Evolutionary conservation across 2,797 vertebrate genomes (phyloP), one percentile per base, ranked within the genome.

Genomic region (Clarias fuscus): DNA sequence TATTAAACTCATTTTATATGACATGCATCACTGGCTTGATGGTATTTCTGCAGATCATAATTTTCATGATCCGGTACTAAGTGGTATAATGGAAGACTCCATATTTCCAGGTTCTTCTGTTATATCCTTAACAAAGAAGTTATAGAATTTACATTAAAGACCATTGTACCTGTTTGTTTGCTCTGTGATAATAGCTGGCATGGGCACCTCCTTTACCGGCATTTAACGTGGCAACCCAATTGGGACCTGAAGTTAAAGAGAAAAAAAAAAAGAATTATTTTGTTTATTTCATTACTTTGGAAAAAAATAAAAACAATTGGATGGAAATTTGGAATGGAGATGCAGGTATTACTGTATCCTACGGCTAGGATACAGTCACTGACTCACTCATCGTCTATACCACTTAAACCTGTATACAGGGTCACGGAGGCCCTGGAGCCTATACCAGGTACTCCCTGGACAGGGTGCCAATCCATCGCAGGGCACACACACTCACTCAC

Each of bases 131-230:
- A 78, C 3, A 4, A 18, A 78, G 10, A 22, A 1, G 27, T 59
- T 18, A n/a, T 58, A 59, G 20, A 22, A 22, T 22, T 61, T 59
- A 24, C 11, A 75, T 79, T 86, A 77, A 64, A 62, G 56, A 56
- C 1, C 8, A 33, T 11, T 58, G 6, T 90, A 96, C 96, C 96
- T 99, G 98, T 88, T 99, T 97, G 67, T 97, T 99, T 43, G 97
- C 98, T 89, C 93, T 94, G 90, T 99, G 98, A 92, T 99, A 99
- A 90, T 99, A 99, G 91, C 98, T 99, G 15, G 97, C 98, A 3
- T 99, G 98, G 20, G 97, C 98, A 0, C 98, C 98, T 0, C 98
- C 98, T 62, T 97, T 98, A 1, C 98, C 98, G 72, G 98, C 94
- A 83, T 99, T 99, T 83, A 99, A 89, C 0, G 98, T 99, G 0